Evolutionary conservation across 2,888 invertebrate genomes (phyloP), one percentile per base, ranked within the genome.

Genomic region (Cyrtodaria siliqua): DNA sequence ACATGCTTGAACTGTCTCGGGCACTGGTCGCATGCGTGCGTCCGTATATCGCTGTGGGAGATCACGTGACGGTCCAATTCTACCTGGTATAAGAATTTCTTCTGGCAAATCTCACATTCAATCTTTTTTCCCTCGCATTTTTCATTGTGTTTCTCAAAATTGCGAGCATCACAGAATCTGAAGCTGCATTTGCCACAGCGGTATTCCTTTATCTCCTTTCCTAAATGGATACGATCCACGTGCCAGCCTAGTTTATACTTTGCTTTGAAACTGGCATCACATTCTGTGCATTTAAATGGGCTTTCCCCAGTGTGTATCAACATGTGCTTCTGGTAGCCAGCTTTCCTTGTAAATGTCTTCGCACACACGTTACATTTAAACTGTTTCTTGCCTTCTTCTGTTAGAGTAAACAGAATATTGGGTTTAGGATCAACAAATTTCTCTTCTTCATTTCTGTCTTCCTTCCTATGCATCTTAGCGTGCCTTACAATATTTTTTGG

Each of bases 121-220:
- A 53, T 12, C 24, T 53, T 53, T 27, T 53, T 53, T 14, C 53
- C 53, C 53, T 53, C 53, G 16, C 53, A 53, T n/a, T 53, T 24
- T n/a, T 27, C 27, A 6, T 14, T 26, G 29, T 44, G 44, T 44
- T 44, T 44, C 16, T 44, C 44, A 44, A 9, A 44, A 20, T 44
- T 44, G n/a, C 20, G 16, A 6, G n/a, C 16, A 16, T 44, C 44
- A 16, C 44, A 44, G n/a, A 44, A 44, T 16, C 20, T 6, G 20
- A 44, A 44, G 6, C n/a, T 20, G 16, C 44, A 44, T 44, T 44
- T 44, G 6, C 4, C n/a, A 44, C 44, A 44, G 3, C 16, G 4
- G 16, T 18, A 44, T 20, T 44, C 44, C 16, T 44, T 44, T 4
- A 20, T 44, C 16, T 18, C 44, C 6, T 18, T 16, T 16, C 44